These are phyloP conservation scores for Vulpes ferrilata DNA, from an alignment of 2,113 vertebrate genomes.

Conservation along the genomic window DNA sequence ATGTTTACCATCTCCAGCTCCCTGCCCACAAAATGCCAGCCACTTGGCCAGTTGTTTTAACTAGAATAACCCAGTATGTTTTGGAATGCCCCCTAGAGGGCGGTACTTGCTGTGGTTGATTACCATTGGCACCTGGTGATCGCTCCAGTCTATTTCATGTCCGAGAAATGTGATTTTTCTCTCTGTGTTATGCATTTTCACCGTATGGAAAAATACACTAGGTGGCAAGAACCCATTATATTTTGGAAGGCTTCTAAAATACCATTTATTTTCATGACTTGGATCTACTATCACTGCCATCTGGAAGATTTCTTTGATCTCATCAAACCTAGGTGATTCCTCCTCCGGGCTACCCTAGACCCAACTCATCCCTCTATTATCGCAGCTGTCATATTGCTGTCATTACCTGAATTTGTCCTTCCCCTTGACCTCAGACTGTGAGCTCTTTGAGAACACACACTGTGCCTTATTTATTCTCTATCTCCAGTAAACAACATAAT, in stretches of 20 bases:
- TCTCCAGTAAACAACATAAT: neutral
- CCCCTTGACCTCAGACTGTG: neutral
- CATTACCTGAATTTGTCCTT: neutral
- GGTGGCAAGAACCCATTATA: neutral
- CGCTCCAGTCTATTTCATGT: neutral
- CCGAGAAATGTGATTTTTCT: constrained; percentile 13
- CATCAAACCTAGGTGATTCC: neutral
- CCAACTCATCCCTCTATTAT: neutral
- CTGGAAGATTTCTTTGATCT: constrained; percentile 35
- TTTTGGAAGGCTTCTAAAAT: constrained; percentile 27
- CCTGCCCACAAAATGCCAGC: neutral
- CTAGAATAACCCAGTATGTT: neutral
- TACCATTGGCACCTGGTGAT: neutral
- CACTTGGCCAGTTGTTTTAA: neutral
- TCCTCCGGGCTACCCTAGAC: neutral
- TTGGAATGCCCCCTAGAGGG: neutral
- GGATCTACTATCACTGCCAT: neutral
- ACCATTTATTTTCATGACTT: constrained; percentile 40
- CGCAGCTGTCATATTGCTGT: neutral
- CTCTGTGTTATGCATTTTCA: neutral
- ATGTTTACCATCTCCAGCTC: neutral
- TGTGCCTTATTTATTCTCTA: constrained; percentile 54
- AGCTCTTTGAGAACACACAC: neutral
- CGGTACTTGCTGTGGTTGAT: neutral
- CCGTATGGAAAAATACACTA: neutral